Base-by-base conservation (phyloP, 2,888 invertebrate genomes). In the Dioctria linearis region DNA sequence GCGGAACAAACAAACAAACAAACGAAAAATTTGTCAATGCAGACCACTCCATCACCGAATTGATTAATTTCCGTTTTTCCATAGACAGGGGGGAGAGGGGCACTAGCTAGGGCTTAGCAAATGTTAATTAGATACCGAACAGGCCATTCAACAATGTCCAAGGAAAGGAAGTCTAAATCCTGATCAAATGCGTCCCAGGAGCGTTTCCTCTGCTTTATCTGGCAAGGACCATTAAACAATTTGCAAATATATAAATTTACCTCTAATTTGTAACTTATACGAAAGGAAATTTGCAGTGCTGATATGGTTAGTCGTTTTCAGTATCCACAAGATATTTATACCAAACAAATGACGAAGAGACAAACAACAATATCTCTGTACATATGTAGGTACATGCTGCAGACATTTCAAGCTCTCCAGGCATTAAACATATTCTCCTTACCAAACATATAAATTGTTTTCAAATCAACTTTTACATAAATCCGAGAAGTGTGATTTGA, bases 221-320 rank as follows among this genome's bases (percentile, higher is more conserved):
- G 25, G 54, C 66, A 78, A 78, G 78, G 67, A 67, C 78, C 78
- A 78, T 78, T 78, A 66, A 78, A 67, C 78, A 78, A 78, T 78
- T 78, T 66, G 57, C 78, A 78, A 78, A 78, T 66, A 78, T 78
- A 78, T 78, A 78, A 78, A 78, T 78, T 54, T 54, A 40, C 54
- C 43, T 67, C 57, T 78, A 78, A 78, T 25, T 25, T 25, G 25
- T 66, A 63, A 78, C 25, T 25, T 54, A 54, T 54, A 51, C 66
- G 66, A 57, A 54, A 66, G 78, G 66, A 67, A 67, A 78, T 78
- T 78, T 66, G 54, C 43, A 51, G 43, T 66, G 66, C 67, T 78
- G 25, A 25, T 25, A 25, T 66, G 66, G n/a, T 25, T 42, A 78
- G 57, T 66, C 54, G 57, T 54, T 71, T 39, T 39, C 66, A 42